phyloP scores from a whole-genome alignment of 2,113 vertebrate genomes.

The Sapajus apella region DNA sequence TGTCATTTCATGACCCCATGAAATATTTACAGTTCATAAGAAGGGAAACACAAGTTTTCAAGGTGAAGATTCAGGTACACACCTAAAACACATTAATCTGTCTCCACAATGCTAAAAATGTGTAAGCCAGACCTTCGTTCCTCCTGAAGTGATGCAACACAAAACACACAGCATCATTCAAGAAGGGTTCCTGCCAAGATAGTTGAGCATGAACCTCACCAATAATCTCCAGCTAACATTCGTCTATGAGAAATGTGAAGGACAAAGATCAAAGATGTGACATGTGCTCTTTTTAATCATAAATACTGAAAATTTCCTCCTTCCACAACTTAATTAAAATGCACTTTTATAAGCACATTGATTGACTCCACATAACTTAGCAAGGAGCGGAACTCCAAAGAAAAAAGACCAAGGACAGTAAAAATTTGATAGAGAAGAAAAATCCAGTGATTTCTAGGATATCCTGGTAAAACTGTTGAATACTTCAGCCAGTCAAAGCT shows the following conservation, averaged over 20 bases:
- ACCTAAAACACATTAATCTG: background rate
- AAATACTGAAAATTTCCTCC: background rate
- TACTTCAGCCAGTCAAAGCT: background rate
- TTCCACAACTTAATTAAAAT: slow-evolving; percentile 39
- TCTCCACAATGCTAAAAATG: background rate
- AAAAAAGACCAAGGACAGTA: background rate
- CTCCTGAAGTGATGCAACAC: background rate
- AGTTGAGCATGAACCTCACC: background rate
- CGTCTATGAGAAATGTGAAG: background rate
- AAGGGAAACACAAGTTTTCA: background rate
- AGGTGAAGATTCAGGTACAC: background rate
- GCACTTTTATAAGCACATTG: background rate
- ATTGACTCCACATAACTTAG: background rate
- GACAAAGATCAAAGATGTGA: background rate
- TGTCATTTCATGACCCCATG: no score
- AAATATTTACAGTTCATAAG: background rate
- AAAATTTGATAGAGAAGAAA: background rate
- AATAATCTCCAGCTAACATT: background rate
- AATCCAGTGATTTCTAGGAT: background rate
- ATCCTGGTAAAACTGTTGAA: background rate
- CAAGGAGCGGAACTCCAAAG: background rate
- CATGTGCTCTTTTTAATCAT: background rate
- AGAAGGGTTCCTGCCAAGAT: background rate
- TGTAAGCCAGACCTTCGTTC: background rate
- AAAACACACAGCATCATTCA: background rate